Evolutionary conservation across 2,888 invertebrate genomes (phyloP), one percentile per base, ranked within the genome.

Genomic region (Aphodius sticticus): DNA sequence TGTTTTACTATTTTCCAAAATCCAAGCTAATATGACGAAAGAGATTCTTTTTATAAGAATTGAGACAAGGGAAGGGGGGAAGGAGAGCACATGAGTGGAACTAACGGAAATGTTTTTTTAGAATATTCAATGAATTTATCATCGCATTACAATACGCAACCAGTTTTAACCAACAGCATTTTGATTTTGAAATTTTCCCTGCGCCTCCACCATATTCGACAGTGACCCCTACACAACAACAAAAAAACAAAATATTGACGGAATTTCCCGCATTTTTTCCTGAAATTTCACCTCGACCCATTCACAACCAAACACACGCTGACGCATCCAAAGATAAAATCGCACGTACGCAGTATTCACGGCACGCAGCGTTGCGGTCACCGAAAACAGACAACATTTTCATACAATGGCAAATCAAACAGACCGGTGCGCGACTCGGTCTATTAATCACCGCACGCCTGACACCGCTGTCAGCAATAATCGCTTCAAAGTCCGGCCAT

Each of bases 391-490:
- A 35, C 6, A 37, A 74, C 35, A 74, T 74, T 74, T 74, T 74
- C 26, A 74, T 74, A 36, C 35, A 74, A 74, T 36, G 74, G 74
- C 36, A 71, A 71, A 71, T 71, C 71, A 35, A 15, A 12, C 26
- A 15, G 35, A 37, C 74, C 37, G 74, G 5, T 74, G 36, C 35
- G 37, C 74, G 53, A 26, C 26, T 26, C 26, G 15, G 26, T 71
- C 71, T 74, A 74, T 74, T 74, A 74, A 74, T 74, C 74, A 74
- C 74, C 9, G 74, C 74, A n/a, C 36, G 37, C 74, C 74, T 74
- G 74, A 37, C 74, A 36, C n/a, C 74, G 36, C 74, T 74, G 74
- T 74, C 74, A 74, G 74, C 74, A 36, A 74, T 74, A 74, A 74
- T 74, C 74, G 35, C 74, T 74, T 74, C 74, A 35, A 37, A 74